phyloP scores from a whole-genome alignment of 2,888 invertebrate species.

The Philhelius pedissequus region DNA sequence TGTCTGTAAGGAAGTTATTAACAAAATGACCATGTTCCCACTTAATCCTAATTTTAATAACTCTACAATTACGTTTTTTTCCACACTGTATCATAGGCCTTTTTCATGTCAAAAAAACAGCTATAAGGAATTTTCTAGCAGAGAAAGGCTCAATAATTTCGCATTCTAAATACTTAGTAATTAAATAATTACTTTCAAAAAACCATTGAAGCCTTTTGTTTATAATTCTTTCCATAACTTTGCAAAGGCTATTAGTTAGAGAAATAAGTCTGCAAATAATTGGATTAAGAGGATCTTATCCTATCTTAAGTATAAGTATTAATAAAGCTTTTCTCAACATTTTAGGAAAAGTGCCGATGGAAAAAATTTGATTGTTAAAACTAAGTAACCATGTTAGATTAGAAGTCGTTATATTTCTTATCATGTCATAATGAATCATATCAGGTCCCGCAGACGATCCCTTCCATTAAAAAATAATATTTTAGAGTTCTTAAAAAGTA shows the following conservation, averaged over 20 bases:
- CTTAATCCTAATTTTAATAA: neutral
- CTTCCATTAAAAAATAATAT: too few species aligned
- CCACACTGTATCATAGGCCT: constrained; percentile 5
- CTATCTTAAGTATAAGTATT: neutral
- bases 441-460: too few species aligned
- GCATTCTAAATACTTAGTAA: neutral
- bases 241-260: constrained; percentile 6
- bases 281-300: too few species aligned
- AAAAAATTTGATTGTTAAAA: neutral
- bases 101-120: constrained; percentile 9
- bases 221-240: constrained; percentile 4
- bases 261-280: constrained; percentile 1
- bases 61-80: neutral
- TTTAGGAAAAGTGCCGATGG: neutral
- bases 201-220: constrained; percentile 12
- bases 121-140: too few species aligned
- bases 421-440: too few species aligned
- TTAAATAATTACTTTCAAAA: too few species aligned
- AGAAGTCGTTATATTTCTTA: too few species aligned
- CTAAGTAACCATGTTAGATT: neutral
- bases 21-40: neutral
- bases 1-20: neutral
- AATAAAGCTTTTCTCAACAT: constrained; percentile 5
- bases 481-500: too few species aligned
- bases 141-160: constrained; percentile 4